These are phyloP conservation scores for Ceratothoa steindachneri DNA, from an alignment of 2,888 invertebrate genomes.

Conservation along the genomic window DNA sequence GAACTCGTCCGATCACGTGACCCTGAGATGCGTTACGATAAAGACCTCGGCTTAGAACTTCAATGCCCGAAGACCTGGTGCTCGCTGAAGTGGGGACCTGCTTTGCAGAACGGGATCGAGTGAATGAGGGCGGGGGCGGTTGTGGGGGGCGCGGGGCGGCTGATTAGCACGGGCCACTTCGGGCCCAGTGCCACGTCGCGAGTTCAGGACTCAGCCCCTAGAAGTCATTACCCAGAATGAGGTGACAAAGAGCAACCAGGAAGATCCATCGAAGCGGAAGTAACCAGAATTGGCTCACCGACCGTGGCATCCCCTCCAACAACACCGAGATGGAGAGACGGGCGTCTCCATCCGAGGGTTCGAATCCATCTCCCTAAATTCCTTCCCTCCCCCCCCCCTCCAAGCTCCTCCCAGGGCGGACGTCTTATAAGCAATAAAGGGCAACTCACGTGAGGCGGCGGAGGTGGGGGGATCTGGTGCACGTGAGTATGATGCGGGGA, in stretches of 20 bases:
- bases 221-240: not conserved
- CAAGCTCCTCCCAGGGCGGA: too few relatives aligned
- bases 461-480: constrained; percentile 2
- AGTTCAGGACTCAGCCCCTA: not conserved
- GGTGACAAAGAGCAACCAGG: not conserved
- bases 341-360: too few relatives aligned
- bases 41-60: constrained; percentile 38
- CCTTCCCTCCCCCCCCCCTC: too few relatives aligned
- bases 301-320: not conserved
- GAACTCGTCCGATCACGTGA: constrained; percentile 40
- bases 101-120: too few relatives aligned
- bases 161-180: not conserved
- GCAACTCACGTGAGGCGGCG: constrained; percentile 11
- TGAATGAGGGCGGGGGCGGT: not conserved
- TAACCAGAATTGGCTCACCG: not conserved
- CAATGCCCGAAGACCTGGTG: constrained; percentile 28
- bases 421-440: too few relatives aligned
- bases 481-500: not conserved
- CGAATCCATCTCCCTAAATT: too few relatives aligned
- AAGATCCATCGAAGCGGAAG: not conserved
- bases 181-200: not conserved
- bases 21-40: constrained; percentile 36
- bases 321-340: not conserved
- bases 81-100: constrained; percentile 7
- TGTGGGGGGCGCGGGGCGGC: not conserved